phyloP scores from a whole-genome alignment of 2,888 invertebrate genomes.

The Schizotus pectinicornis region DNA sequence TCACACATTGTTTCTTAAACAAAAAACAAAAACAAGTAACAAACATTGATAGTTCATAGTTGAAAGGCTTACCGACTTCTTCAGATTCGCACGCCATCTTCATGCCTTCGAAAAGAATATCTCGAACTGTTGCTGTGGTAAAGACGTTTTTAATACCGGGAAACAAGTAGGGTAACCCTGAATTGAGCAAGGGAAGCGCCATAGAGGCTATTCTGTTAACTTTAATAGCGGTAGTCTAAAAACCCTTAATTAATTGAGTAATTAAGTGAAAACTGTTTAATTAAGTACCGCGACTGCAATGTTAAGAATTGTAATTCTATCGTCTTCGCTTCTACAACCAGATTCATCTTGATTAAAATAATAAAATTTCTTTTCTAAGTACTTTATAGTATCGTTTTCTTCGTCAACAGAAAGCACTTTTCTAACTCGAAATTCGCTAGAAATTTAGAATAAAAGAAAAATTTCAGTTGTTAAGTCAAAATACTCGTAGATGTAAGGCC shows the following conservation, averaged over 20 bases:
- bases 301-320: slow-evolving; percentile 47
- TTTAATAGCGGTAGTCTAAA: not conserved
- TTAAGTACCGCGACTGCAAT: slow-evolving; percentile 4
- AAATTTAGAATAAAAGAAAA: slow-evolving; percentile 1
- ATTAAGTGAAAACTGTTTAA: not conserved
- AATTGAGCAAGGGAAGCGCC: no score
- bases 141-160: slow-evolving; percentile 42
- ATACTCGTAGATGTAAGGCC: slow-evolving; percentile 70
- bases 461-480: not conserved
- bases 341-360: slow-evolving; percentile 61
- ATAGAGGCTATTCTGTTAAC: slow-evolving; percentile 42
- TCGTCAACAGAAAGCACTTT: slow-evolving; percentile 1
- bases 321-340: slow-evolving; percentile 56
- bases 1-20: slow-evolving; percentile 14
- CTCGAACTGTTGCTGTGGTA: slow-evolving; percentile 58
- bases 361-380: slow-evolving; percentile 42
- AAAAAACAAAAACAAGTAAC: not conserved
- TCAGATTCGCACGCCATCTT: slow-evolving; percentile 60
- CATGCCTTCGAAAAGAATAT: slow-evolving; percentile 65
- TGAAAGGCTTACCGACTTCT: slow-evolving; percentile 50
- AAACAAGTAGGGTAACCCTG: no score
- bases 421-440: slow-evolving; percentile 6
- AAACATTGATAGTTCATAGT: not conserved
- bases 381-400: slow-evolving; percentile 8
- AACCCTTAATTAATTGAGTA: not conserved